These are phyloP conservation scores for Nyctereutes procyonoides DNA, from an alignment of 2,113 vertebrate species.

Conservation along the genomic window DNA sequence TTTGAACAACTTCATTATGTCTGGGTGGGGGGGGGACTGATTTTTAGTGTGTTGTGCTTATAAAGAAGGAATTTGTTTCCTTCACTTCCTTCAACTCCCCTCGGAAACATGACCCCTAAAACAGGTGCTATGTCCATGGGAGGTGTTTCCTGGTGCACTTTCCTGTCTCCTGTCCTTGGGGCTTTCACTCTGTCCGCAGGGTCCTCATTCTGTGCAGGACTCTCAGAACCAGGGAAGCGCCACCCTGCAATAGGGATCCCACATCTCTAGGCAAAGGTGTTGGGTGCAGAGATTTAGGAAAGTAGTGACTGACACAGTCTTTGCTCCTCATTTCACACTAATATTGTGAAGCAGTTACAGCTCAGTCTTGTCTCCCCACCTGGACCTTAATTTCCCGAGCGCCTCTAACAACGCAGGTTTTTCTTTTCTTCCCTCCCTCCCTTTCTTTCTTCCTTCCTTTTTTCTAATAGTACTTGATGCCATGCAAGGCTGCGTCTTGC, in stretches of 20 bases:
- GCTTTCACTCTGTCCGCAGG: neutral
- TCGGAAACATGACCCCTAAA: neutral
- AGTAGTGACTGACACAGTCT: neutral
- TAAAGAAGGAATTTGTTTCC: neutral
- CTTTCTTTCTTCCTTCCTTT: neutral
- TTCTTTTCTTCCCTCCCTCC: too few relatives aligned
- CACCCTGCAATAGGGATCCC: too few relatives aligned
- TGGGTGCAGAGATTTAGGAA: neutral
- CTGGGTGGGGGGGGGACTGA: neutral
- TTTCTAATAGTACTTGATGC: neutral
- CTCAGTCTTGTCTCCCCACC: neutral
- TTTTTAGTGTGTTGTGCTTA: neutral
- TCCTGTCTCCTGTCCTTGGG: neutral
- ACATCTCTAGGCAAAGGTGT: neutral
- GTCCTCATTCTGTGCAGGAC: too few relatives aligned
- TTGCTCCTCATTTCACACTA: neutral
- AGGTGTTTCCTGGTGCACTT: neutral
- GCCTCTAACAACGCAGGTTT: neutral
- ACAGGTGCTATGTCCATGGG: neutral
- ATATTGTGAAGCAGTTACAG: neutral
- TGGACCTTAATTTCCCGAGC: neutral
- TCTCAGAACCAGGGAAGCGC: neutral
- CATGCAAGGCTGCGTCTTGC: neutral
- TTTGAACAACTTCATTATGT: neutral
- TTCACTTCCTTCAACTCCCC: neutral